Base-by-base conservation (phyloP, 1,140 invertebrate genomes). In the Pantala flavescens region DNA sequence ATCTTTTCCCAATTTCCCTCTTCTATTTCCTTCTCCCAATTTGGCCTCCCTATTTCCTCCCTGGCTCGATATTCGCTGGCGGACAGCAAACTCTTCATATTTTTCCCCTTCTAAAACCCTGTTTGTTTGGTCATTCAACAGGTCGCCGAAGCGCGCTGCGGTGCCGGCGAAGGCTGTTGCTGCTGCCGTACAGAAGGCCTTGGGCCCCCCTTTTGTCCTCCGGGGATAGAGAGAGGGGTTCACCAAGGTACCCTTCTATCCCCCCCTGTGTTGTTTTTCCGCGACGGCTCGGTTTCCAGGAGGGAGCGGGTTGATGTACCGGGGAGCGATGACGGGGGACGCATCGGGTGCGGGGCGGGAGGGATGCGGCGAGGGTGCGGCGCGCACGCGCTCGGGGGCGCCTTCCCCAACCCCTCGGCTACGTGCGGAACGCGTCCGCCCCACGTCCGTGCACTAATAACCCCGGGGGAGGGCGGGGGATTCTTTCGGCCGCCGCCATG, bases 111-210 rank as follows among this genome's bases (percentile, higher is more conserved):
- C 49, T 5, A 3, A 63, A 63, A 63, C 49, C 49, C 49, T 63
- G 49, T 63, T 63, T 63, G 49, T 63, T 63, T 63, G 49, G 49
- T 63, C 49, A 63, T 63, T 63, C 49, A 63, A 63, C 49, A 63
- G 49, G 49, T 63, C 49, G 49, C 49, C 49, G 49, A 36, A 63
- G 49, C 49, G 49, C 49, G 49, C 49, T 21, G 49, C 16, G 49
- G 49, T 63, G 16, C 49, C 49, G 49, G 49, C 49, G 12, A 14
- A 16, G 49, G 49, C 14, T 16, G 49, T 16, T 21, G n/a, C 49
- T 63, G 14, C 49, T 21, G 16, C 49, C 49, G 49, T 21, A 63
- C 12, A 16, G n/a, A 63, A 63, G 16, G 49, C 14, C 49, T 63
- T 12, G 16, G 16, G 49, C 49, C 49, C 49, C 49, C 49, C 49